phyloP scores from a whole-genome alignment of 2,113 vertebrate genomes.

The Pangasianodon gigas region DNA sequence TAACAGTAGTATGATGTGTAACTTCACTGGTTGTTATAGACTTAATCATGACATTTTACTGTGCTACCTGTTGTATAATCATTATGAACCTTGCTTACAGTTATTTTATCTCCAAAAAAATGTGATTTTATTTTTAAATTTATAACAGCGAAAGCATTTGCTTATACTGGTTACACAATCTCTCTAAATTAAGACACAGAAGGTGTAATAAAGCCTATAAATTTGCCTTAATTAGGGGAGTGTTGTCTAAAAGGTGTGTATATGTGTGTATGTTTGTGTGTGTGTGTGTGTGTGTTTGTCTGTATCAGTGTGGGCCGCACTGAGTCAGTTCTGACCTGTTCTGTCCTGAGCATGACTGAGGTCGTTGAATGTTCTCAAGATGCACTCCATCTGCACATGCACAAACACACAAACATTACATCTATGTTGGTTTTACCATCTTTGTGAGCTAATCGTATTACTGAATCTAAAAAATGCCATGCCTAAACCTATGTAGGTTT shows the following conservation, averaged over 20 bases:
- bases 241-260: background rate
- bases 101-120: background rate
- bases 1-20: background rate
- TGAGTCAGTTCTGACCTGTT: constrained; percentile 62
- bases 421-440: background rate
- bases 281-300: constrained; percentile 48
- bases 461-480: background rate
- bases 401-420: constrained; percentile 39
- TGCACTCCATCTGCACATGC: constrained; percentile 65
- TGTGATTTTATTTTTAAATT: too few species aligned
- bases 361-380: constrained; percentile 63
- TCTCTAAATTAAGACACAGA: background rate
- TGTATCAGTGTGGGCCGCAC: constrained; percentile 42
- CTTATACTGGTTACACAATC: too few species aligned
- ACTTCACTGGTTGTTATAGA: background rate
- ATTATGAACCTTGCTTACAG: background rate
- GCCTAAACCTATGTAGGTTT: background rate
- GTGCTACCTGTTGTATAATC: background rate
- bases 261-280: constrained; percentile 44
- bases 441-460: background rate
- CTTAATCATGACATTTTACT: background rate
- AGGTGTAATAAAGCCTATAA: background rate
- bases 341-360: constrained; percentile 55
- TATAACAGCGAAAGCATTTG: too few species aligned
- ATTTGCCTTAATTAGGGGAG: background rate